Evolutionary conservation across 2,113 vertebrate species (phyloP).

Genomic region (Leptobrachium ailaonicum): DNA sequence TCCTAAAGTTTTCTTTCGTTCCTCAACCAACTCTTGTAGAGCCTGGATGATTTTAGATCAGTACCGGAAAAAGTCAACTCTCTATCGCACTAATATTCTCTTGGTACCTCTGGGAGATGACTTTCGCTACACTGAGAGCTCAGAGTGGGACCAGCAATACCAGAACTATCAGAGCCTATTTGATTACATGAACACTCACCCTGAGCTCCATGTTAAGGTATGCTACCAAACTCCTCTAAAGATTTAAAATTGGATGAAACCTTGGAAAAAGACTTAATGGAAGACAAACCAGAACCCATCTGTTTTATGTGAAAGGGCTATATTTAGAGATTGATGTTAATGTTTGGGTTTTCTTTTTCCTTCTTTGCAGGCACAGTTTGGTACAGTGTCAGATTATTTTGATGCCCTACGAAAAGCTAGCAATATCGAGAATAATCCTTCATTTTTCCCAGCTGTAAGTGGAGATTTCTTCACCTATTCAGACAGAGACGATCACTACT

Average conservation of each 20-base stretch:
- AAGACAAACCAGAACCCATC: no score
- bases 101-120: constrained; percentile 87
- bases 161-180: constrained; percentile 90
- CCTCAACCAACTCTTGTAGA: constrained; percentile 59
- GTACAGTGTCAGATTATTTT: constrained; percentile 90
- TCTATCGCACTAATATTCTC: constrained; percentile 83
- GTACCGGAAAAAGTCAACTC: constrained; percentile 92
- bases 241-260: no score
- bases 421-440: constrained; percentile 52
- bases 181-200: constrained; percentile 83
- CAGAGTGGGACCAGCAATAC: constrained; percentile 90
- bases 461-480: constrained; percentile 96
- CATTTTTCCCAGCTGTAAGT: constrained; percentile 70
- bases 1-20: background rate
- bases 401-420: constrained; percentile 71
- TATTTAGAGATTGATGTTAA: no score
- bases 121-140: constrained; percentile 82
- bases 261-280: no score
- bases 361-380: constrained; percentile 81
- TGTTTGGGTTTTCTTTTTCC: background rate
- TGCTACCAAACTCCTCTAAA: background rate
- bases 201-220: constrained; percentile 86
- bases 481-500: constrained; percentile 91
- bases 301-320: no score
- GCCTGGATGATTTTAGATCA: constrained; percentile 86